Percentiles rank a stretch among this genome's conserved stretches.
Conservation (phyloP, 2,888 invertebrate species). For the Lydus trimaculatus region DNA sequence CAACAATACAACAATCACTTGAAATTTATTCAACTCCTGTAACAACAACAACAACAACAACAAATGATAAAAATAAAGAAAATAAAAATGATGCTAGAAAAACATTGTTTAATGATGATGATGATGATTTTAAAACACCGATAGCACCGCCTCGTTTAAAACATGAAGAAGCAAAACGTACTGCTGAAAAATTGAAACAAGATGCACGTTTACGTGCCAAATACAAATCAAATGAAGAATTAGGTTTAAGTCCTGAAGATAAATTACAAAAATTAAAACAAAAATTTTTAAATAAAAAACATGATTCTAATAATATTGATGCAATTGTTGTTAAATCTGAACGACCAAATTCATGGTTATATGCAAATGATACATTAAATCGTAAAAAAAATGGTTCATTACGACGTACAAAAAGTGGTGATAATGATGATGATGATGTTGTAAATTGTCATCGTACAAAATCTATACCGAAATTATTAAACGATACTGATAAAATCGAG, state of each 20-base stretch:
- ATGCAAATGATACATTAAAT: slow-evolving; percentile 54
- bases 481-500: slow-evolving; percentile 27
- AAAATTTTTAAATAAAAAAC: slow-evolving; percentile 49
- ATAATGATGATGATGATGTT: slow-evolving; percentile 32
- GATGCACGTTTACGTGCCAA: slow-evolving; percentile 69
- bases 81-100: not conserved
- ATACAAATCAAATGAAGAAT: slow-evolving; percentile 75
- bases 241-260: slow-evolving; percentile 76
- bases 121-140: slow-evolving; percentile 62
- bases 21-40: slow-evolving; percentile 32
- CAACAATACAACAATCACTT: slow-evolving; percentile 34
- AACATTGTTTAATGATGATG: slow-evolving; percentile 42
- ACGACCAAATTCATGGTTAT: slow-evolving; percentile 49
- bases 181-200: slow-evolving; percentile 68
- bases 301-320: slow-evolving; percentile 35
- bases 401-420: slow-evolving; percentile 53
- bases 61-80: slow-evolving; percentile 32
- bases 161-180: slow-evolving; percentile 61
- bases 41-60: slow-evolving; percentile 34
- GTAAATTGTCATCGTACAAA: slow-evolving; percentile 49
- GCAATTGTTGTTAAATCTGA: slow-evolving; percentile 44
- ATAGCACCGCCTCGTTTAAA: slow-evolving; percentile 62
- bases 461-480: slow-evolving; percentile 50
- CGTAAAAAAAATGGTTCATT: slow-evolving; percentile 52
- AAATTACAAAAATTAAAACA: slow-evolving; percentile 66